phyloP scores from a whole-genome alignment of 2,797 vertebrate genomes.

The Liasis olivaceus region DNA sequence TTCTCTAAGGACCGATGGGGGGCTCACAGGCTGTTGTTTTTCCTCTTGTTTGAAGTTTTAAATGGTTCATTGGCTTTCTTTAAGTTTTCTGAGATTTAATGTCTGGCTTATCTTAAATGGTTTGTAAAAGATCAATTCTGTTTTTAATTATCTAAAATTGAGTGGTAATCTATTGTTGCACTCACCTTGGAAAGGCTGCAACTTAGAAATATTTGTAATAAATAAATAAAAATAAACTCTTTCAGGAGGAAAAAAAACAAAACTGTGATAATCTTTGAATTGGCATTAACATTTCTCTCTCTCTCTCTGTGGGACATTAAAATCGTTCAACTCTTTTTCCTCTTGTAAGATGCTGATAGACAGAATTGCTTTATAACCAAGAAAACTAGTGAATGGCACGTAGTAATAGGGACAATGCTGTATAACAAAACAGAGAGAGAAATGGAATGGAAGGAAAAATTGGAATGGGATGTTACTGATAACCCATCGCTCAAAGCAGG shows the following conservation, averaged over 20 bases:
- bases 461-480: conserved; percentile 28
- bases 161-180: not conserved
- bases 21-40: not conserved
- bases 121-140: not conserved
- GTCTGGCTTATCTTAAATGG: not conserved
- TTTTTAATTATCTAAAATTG: not conserved
- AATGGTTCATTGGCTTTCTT: not conserved
- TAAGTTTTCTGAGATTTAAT: not conserved
- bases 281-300: not conserved
- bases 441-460: conserved; percentile 35
- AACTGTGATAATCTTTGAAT: not conserved
- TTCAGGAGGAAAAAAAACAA: not conserved
- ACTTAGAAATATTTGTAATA: not conserved
- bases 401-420: not conserved
- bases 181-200: not conserved
- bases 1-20: not conserved
- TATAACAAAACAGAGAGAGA: not conserved
- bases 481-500: not conserved
- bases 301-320: not conserved
- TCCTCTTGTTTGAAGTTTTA: not conserved
- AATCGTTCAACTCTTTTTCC: conserved; percentile 35
- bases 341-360: not conserved
- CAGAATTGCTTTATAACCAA: conserved; percentile 31
- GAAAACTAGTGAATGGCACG: not conserved
- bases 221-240: not conserved